Base-by-base conservation (phyloP, 2,797 vertebrate genomes). In the Melanotaenia boesemani region DNA sequence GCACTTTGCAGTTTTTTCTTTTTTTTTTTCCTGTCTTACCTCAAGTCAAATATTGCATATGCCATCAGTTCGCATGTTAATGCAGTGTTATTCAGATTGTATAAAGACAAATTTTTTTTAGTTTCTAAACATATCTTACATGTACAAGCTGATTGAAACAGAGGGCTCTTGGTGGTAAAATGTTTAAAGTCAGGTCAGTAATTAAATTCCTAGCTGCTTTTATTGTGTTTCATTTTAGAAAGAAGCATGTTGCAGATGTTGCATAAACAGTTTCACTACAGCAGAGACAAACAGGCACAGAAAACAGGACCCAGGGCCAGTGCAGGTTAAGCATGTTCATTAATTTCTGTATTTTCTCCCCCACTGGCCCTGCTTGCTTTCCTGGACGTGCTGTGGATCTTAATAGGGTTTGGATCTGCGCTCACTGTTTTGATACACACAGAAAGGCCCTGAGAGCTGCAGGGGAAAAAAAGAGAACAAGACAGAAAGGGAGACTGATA, bases 291-390 rank as follows among this genome's bases (percentile, higher is more conserved):
- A 78, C 76, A 74, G 73, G 57, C 55, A 46, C 26, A 48, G 52
- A 84, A 77, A 84, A 77, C 74, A 78, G 57, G 41, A 68, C 88
- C 76, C 30, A 1, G 67, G 84, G 90, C 73, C 77, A 64, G 74
- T 0, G n/a, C 84, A 85, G 81, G 89, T 91, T 92, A 88, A 91
- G 63, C 88, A 88, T 88, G 90, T 91, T 88, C 88, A 92, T 92
- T 91, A 77, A 87, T 92, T 88, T 91, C 80, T 80, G 79, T 73
- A 69, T 77, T 85, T 82, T 88, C 76, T 83, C 71, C 83, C 84
- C 85, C 50, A 64, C 84, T 74, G 81, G 87, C 77, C 73, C 54
- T 37, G 84, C 79, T 81, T 7, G 74, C 66, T 84, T 87, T 81
- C n/a, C 85, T 73, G 81, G 82, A 92, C 82, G 88, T 92, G 90